Evolutionary conservation across 1,140 invertebrate species (phyloP).

Genomic region (Drosophila pseudoananassae): DNA sequence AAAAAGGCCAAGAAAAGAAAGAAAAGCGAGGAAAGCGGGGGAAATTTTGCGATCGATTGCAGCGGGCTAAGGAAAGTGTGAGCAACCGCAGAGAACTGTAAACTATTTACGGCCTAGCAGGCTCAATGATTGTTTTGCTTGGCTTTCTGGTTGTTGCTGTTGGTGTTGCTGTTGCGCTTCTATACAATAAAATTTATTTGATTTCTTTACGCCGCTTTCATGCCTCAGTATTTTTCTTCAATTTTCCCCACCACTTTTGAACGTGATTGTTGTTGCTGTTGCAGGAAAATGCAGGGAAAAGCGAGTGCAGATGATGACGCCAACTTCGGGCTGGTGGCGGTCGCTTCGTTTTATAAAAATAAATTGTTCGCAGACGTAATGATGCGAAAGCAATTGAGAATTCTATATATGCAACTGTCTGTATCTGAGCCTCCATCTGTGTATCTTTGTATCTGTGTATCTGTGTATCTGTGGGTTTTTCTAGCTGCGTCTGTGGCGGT

Average conservation of each 20-base stretch:
- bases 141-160: slow-evolving; percentile 47
- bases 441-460: slow-evolving; percentile 1
- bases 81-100: slow-evolving; percentile 75
- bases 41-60: slow-evolving; percentile 76
- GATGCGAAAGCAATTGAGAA: slow-evolving; percentile 82
- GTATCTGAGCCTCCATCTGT: slow-evolving; percentile 16
- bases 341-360: slow-evolving; percentile 80
- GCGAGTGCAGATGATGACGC: slow-evolving; percentile 34
- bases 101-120: slow-evolving; percentile 76
- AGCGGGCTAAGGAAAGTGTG: slow-evolving; percentile 57
- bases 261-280: slow-evolving; percentile 36
- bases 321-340: slow-evolving; percentile 49
- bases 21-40: slow-evolving; percentile 38
- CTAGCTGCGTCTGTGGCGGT: slow-evolving; percentile 9
- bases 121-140: slow-evolving; percentile 71
- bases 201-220: slow-evolving; percentile 79
- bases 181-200: slow-evolving; percentile 82
- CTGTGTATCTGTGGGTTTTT: slow-evolving; percentile 7
- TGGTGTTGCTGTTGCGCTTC: slow-evolving; percentile 60
- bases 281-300: slow-evolving; percentile 36
- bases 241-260: slow-evolving; percentile 74
- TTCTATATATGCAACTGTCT: slow-evolving; percentile 78
- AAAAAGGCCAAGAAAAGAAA: slow-evolving; percentile 9
- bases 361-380: slow-evolving; percentile 82
- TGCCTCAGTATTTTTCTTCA: slow-evolving; percentile 79